Percentiles rank a stretch among this genome's conserved stretches.
Evolutionary conservation across 2,888 invertebrate genomes (phyloP).

Genomic region (Calameuta filiformis): DNA sequence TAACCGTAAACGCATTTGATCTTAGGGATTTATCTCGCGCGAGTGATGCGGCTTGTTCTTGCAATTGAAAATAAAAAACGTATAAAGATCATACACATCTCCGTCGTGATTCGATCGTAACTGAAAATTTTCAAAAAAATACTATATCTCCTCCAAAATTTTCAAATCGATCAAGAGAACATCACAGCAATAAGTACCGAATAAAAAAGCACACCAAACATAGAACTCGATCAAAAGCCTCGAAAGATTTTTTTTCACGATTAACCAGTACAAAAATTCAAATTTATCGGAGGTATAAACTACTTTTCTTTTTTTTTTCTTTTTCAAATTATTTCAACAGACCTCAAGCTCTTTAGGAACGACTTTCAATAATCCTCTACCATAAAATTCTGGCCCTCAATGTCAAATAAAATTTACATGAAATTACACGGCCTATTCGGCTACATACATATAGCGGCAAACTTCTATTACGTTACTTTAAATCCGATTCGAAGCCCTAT

Average conservation of each 20-base stretch:
- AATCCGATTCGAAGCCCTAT: neutral
- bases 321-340: neutral
- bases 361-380: neutral
- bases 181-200: neutral
- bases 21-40: neutral
- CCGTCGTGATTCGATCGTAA: neutral
- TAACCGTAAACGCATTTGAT: neutral
- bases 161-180: neutral
- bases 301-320: no score
- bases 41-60: neutral
- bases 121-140: neutral
- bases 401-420: neutral
- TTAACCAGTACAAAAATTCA: no score
- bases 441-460: no score
- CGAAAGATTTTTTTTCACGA: neutral
- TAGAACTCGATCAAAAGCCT: neutral
- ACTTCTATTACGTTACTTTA: neutral
- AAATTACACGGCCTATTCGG: neutral
- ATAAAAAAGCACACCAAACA: neutral
- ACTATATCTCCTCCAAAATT: neutral
- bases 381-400: neutral
- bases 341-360: neutral
- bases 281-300: no score
- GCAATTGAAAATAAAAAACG: constrained; percentile 6
- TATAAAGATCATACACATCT: neutral